These are phyloP conservation scores for Brachyrhaphis roseni DNA, from an alignment of 2,797 vertebrate species.

Conservation along the genomic window DNA sequence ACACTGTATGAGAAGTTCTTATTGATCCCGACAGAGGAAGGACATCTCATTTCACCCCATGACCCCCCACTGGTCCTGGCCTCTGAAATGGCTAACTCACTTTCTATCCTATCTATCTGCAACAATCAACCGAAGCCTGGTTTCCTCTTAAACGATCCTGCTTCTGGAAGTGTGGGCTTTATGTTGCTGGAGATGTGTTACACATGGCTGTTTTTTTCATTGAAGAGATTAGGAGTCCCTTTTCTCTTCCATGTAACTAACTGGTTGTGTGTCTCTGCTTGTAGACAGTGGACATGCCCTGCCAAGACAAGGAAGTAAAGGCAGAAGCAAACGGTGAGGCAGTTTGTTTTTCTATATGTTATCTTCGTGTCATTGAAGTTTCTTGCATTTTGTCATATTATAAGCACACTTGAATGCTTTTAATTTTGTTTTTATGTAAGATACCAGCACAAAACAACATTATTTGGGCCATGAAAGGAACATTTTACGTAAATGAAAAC, in stretches of 20 bases:
- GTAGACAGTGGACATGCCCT: slow-evolving; percentile 50
- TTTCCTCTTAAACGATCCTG: slow-evolving; percentile 48
- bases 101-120: slow-evolving; percentile 65
- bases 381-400: background rate
- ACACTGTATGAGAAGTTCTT: slow-evolving; percentile 50
- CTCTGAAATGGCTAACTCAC: slow-evolving; percentile 66
- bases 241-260: slow-evolving; percentile 16
- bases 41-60: slow-evolving; percentile 64
- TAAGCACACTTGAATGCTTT: background rate
- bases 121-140: slow-evolving; percentile 53
- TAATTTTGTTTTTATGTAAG: background rate
- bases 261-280: slow-evolving; percentile 42
- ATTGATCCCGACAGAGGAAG: slow-evolving; percentile 63
- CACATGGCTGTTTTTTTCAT: slow-evolving; percentile 31
- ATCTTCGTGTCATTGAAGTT: background rate
- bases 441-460: background rate
- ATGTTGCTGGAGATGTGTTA: slow-evolving; percentile 38
- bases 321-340: slow-evolving; percentile 80
- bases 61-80: slow-evolving; percentile 39
- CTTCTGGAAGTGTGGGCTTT: slow-evolving; percentile 60
- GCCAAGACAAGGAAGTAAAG: slow-evolving; percentile 56
- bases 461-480: background rate
- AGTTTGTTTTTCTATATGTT: background rate
- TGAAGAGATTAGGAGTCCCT: slow-evolving; percentile 13
- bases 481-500: background rate